Base-by-base conservation (phyloP, 2,113 vertebrate genomes). In the Marmota monax region DNA sequence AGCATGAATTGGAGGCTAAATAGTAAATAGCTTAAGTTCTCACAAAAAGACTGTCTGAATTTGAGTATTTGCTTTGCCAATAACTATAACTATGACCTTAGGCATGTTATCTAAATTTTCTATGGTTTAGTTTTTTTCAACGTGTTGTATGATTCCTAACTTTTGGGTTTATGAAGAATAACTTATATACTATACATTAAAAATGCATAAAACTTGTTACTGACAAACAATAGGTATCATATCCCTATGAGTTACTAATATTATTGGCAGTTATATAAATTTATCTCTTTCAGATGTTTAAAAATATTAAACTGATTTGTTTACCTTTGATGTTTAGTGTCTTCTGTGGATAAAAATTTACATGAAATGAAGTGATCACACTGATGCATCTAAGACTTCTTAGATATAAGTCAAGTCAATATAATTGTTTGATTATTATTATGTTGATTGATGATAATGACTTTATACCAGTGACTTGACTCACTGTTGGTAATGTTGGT, bases 331-430 rank as follows among this genome's bases (percentile, higher is more conserved):
- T 83, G 91, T 61, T 74, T 32, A 63, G n/a, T 89, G 80, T 73
- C 9, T 51, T 69, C 22, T 74, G 51, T 74, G 37, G 25, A 48
- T 73, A 17, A 88, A 95, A 80, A 76, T 67, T 85, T 27, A 67
- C 5, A 29, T 88, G 1, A 53, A 76, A 39, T 80, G 13, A 84
- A 94, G 29, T 84, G 80, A 25, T 65, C 48, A 70, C 74, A 14
- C 25, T 80, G 9, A 74, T 70, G 22, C 5, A 82, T 56, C 22
- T 92, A 7, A 88, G 48, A 88, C 6, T 79, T 77, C 10, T 42
- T 80, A 96, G 29, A 61, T 86, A 90, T 86, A 88, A 83, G 82
- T 96, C 14, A 80, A 48, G 86, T 96, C 10, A 86, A 39, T 67
- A n/a, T 48, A 78, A 65, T 25, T 58, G 25, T 86, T 78, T 84